Percentiles rank a stretch among this genome's conserved stretches.
Evolutionary conservation across 2,113 vertebrate species (phyloP).

Genomic region (Turnix velox): DNA sequence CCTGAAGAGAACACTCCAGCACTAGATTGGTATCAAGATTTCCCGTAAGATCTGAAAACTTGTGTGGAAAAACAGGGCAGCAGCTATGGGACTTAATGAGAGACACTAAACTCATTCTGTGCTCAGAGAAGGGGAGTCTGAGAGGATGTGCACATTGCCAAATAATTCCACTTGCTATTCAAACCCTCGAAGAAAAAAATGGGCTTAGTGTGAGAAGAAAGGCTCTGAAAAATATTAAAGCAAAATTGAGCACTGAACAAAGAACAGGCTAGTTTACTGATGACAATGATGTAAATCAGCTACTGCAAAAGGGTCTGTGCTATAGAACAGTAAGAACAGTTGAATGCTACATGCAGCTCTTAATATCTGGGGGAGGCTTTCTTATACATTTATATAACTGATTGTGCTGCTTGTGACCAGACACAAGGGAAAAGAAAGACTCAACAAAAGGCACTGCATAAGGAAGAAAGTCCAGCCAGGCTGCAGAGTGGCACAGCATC

Average conservation of each 20-base stretch:
- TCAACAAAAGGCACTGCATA: not conserved
- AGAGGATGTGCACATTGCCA: constrained; percentile 37
- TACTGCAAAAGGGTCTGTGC: not conserved
- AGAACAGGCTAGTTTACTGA: not conserved
- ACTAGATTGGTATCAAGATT: constrained; percentile 40
- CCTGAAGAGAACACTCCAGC: constrained; percentile 32
- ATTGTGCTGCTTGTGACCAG: not conserved
- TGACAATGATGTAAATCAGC: not conserved
- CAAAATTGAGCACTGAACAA: not conserved
- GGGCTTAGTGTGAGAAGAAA: not conserved
- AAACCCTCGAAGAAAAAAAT: not conserved
- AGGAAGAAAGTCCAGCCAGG: not conserved
- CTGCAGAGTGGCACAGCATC: not conserved
- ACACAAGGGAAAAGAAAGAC: not conserved
- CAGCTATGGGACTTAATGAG: constrained; percentile 22
- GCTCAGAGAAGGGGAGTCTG: constrained; percentile 13
- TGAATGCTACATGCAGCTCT: not conserved
- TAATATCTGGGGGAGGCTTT: not conserved
- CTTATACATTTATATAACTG: not conserved
- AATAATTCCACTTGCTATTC: constrained; percentile 49
- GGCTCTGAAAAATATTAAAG: constrained; percentile 2
- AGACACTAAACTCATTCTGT: constrained; percentile 41
- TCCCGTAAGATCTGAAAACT: constrained; percentile 56
- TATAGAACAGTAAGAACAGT: not conserved
- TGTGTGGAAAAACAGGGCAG: constrained; percentile 57